A percentile compares a stretch with the other conserved stretches of the same genome.
These are phyloP conservation scores for Oscheius sp. DNA, from an alignment of 2,888 invertebrate genomes.

Conservation along the genomic window DNA sequence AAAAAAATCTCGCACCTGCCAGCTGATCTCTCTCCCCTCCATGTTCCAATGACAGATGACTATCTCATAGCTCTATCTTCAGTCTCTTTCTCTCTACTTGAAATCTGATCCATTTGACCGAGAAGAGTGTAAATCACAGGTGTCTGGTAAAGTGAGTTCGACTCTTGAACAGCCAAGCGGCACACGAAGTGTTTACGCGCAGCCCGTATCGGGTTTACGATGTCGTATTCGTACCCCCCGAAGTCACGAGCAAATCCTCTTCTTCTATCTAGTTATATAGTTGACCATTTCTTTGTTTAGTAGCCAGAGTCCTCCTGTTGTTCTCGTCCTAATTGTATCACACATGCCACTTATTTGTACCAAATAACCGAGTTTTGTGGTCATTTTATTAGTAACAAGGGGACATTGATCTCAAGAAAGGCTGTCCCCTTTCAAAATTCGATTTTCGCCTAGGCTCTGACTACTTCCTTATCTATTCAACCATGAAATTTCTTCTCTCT, in stretches of 20 bases:
- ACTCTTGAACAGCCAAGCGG: background rate
- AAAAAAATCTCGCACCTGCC: no score
- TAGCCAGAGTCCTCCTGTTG: no score
- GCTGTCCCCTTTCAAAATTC: no score
- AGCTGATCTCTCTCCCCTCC: background rate
- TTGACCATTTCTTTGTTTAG: no score
- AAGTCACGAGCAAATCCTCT: constrained; percentile 10
- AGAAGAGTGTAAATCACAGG: constrained; percentile 2
- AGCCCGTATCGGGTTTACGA: constrained; percentile 19
- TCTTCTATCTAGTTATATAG: background rate
- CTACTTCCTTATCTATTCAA: no score
- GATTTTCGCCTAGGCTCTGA: no score
- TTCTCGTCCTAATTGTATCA: no score
- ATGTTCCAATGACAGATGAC: background rate
- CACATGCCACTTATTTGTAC: no score
- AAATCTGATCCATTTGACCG: constrained; percentile 13
- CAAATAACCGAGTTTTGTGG: no score
- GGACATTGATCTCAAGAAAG: no score
- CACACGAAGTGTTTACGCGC: background rate
- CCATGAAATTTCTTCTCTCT: no score
- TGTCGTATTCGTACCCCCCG: constrained; percentile 15
- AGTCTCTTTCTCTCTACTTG: background rate
- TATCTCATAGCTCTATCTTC: background rate
- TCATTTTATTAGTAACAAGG: no score
- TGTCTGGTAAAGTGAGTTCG: background rate